Evolutionary conservation across 2,888 invertebrate species (phyloP), one percentile per base, ranked within the genome.

Genomic region (Troilus luridus): DNA sequence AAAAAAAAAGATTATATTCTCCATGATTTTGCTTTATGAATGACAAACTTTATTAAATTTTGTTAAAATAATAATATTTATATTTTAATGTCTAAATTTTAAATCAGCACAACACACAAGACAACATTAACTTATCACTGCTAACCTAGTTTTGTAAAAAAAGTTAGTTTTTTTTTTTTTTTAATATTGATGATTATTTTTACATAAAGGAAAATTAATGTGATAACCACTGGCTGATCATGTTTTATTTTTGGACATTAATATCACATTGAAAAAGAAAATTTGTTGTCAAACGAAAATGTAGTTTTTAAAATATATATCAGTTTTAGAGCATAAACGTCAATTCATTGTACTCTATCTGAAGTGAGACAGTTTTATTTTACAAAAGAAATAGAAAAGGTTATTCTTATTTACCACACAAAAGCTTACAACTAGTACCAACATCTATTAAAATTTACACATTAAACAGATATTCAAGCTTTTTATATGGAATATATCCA

Each of bases 361-460:
- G 41, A 67, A 41, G 72, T 77, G 41, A 19, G 17, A 77, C 7
- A 72, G 7, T 77, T 17, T 41, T 9, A 77, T 41, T 41, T 17
- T 41, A 41, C 8, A 77, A 77, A 77, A 77, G 14, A 41, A 77
- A 77, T 19, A 17, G 41, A 27, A 77, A 27, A 77, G 17, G 8
- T 77, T 77, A 77, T 21, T 27, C 41, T 77, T 41, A 77, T 77
- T 41, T 8, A 41, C 72, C 72, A 77, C 27, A 77, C 41, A 77
- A 41, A 77, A 19, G 27, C 72, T 77, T 77, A 77, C 72, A 77
- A 77, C 72, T 77, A 77, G 27, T 77, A 77, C 72, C 72, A 77
- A 77, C 72, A 77, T 41, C 72, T 77, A 77, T 77, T 77, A 41
- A 77, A 77, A 41, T 77, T 77, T 77, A 77, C 72, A 77, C 19